Evolutionary conservation across 2,797 vertebrate genomes (phyloP).

Genomic region (Vireo griseus): DNA sequence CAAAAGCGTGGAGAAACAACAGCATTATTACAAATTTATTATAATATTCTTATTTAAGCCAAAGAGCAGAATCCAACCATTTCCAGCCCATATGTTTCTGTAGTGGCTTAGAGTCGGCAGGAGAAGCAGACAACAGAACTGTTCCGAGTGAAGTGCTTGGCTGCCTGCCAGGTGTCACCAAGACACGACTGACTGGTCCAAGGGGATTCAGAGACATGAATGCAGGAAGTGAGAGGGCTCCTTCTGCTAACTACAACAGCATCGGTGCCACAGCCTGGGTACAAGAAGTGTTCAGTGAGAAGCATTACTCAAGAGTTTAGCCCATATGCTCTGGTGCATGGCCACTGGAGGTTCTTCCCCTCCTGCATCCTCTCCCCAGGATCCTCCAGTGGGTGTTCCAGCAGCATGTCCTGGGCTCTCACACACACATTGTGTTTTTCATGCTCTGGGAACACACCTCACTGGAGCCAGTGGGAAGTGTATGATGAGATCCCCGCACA

Average conservation of each 20-base stretch:
- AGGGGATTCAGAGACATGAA: background rate
- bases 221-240: background rate
- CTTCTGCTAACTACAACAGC: background rate
- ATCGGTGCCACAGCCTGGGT: background rate
- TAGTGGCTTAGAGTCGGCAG: background rate
- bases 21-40: background rate
- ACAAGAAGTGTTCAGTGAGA: background rate
- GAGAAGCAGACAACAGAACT: background rate
- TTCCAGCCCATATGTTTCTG: background rate
- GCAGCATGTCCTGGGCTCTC: background rate
- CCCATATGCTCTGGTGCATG: background rate
- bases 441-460: background rate
- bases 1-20: background rate
- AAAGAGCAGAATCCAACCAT: background rate
- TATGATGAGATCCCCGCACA: background rate
- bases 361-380: background rate
- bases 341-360: background rate
- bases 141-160: background rate
- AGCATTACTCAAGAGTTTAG: background rate
- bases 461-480: background rate
- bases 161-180: background rate
- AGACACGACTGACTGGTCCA: background rate
- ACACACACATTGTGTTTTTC: accelerated
- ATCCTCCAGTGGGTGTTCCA: background rate
- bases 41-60: background rate